A percentile compares a stretch with the other conserved stretches of the same genome.
These are phyloP conservation scores for Diadegma fenestrale DNA, from an alignment of 2,888 invertebrate species.

Conservation along the genomic window DNA sequence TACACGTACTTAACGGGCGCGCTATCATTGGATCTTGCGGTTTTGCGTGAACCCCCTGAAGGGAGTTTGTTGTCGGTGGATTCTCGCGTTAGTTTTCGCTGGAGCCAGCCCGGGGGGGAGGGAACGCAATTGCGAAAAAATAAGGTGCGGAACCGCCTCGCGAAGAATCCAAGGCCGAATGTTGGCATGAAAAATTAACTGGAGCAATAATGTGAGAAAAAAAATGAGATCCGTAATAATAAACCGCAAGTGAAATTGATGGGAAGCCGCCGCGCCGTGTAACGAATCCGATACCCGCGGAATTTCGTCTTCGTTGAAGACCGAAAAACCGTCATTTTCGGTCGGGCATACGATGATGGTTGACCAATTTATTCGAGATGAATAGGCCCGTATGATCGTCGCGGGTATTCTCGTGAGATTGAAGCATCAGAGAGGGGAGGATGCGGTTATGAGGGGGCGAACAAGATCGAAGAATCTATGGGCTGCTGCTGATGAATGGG, in stretches of 20 bases:
- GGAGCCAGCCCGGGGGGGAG: constrained; percentile 1
- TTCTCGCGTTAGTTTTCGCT: constrained; percentile 15
- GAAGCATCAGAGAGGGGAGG: neutral
- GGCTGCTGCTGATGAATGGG: constrained; percentile 37
- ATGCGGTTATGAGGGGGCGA: neutral
- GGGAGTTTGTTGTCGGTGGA: constrained; percentile 31
- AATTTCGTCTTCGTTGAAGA: constrained; percentile 47
- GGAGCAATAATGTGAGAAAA: constrained; percentile 16
- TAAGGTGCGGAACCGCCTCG: constrained; percentile 55
- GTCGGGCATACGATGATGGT: constrained; percentile 28
- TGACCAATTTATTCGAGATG: constrained; percentile 56
- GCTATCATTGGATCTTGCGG: constrained; percentile 73
- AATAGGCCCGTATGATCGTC: constrained; percentile 61
- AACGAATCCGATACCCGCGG: constrained; percentile 67
- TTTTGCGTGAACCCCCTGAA: constrained; percentile 65
- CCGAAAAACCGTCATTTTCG: constrained; percentile 4
- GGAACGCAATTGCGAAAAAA: constrained; percentile 64
- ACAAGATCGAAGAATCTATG: constrained; percentile 42
- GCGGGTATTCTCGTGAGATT: constrained; percentile 31
- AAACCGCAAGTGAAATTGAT: neutral
- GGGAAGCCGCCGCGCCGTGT: constrained; percentile 56
- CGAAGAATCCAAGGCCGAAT: constrained; percentile 43
- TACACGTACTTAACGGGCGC: constrained; percentile 76
- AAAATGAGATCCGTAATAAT: constrained; percentile 16
- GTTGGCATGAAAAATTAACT: neutral